Evolutionary conservation across 2,113 vertebrate species (phyloP), one percentile per base, ranked within the genome.

Genomic region (Vombatus ursinus): DNA sequence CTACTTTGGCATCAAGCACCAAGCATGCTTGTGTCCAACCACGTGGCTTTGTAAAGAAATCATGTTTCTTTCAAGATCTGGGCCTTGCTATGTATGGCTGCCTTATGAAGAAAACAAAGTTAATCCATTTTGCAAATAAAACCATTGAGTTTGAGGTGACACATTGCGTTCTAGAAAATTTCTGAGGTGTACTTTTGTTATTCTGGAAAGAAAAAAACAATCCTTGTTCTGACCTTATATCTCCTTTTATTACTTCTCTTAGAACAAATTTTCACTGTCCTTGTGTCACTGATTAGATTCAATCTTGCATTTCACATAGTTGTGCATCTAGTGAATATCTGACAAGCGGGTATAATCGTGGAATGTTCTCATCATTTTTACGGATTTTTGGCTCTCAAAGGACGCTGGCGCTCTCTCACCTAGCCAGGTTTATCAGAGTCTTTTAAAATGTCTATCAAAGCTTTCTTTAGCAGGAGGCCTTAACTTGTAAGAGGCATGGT

Each of bases 71-170:
- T 98, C 96, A 95, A 47, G 1, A 98, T 97, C 14, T 68, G 94
- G 96, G 93, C 96, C 98, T 95, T 97, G 96, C 91, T 91, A 95
- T 22, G 25, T 96, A 57, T 92, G 95, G 84, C 95, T 97, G 93
- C 89, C 89, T 93, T 97, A 52, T 2, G 94, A 94, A 96, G 94
- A 97, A 97, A 98, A 98, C 98, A 98, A 98, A 98, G 91, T 94
- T 48, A 93, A 96, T 93, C 94, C 14, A 91, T 53, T 96, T 97
- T 98, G 50, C 97, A 98, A 98, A 98, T 94, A n/a, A 97, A 96
- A 96, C 92, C 95, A 95, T 3, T 95, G 94, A 96, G 97, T 90
- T 50, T 48, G 84, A 89, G 37, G 23, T 50, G 89, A 53, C 44
- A 92, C 47, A 94, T 10, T 61, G 53, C 1, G 28, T 61, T 28